Conservation (phyloP, 2,113 vertebrate species). For the Phrynosoma blainvillii region DNA sequence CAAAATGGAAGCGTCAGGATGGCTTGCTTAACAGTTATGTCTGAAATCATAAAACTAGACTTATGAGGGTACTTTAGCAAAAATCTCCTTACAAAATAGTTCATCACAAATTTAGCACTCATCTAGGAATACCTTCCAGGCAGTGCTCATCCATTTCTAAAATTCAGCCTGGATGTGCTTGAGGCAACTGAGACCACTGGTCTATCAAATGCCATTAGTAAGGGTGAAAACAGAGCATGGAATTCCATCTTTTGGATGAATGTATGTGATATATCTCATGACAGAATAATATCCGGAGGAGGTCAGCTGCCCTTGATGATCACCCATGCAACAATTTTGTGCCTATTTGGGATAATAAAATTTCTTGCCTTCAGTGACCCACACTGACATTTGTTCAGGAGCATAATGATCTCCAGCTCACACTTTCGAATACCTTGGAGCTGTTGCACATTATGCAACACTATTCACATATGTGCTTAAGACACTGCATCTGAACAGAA, state of each 20-base stretch:
- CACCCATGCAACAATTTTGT: neutral
- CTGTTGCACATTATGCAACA: slow-evolving; percentile 13
- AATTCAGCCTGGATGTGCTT: neutral
- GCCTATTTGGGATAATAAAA: neutral
- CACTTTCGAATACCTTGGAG: neutral
- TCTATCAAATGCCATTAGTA: slow-evolving; percentile 2
- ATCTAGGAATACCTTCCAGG: neutral
- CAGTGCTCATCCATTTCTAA: neutral
- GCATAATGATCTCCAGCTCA: neutral
- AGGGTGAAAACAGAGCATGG: neutral
- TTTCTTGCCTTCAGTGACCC: slow-evolving; percentile 2
- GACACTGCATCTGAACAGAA: neutral
- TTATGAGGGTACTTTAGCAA: neutral
- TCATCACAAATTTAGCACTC: neutral
- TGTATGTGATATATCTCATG: neutral
- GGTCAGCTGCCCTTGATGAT: neutral
- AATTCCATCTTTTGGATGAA: neutral
- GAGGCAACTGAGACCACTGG: neutral
- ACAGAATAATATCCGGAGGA: neutral
- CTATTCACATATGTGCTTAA: neutral
- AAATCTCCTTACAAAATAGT: neutral
- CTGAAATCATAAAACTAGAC: neutral
- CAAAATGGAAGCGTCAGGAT: neutral
- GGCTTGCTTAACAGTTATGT: neutral
- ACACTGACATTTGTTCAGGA: neutral